Percentiles rank a stretch among this genome's conserved stretches.
phyloP scores from a whole-genome alignment of 2,888 invertebrate genomes.

The Clusia tigrina region DNA sequence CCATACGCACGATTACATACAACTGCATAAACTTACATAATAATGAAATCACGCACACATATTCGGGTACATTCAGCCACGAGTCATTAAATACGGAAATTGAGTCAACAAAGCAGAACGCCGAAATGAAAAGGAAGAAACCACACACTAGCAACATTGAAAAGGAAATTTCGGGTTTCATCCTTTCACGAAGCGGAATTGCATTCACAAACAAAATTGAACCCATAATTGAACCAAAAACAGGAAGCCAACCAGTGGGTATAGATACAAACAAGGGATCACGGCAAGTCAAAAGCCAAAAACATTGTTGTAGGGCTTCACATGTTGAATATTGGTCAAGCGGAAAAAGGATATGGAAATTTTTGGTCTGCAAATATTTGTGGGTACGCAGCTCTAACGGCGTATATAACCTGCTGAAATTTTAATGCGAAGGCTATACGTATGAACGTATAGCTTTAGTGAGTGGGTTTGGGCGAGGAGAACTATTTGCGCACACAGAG shows the following conservation, averaged over 20 bases:
- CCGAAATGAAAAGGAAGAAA: slow-evolving; percentile 41
- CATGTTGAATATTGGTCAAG: slow-evolving; percentile 47
- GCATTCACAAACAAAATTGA: slow-evolving; percentile 33
- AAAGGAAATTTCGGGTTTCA: slow-evolving; percentile 17
- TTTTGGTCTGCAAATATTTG: neutral
- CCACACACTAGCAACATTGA: too few relatives aligned
- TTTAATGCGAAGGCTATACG: too few relatives aligned
- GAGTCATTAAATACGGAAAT: slow-evolving; percentile 59
- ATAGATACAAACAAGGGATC: neutral
- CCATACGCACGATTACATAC: neutral
- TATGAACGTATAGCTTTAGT: too few relatives aligned
- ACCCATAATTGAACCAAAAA: slow-evolving; percentile 33
- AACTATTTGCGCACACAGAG: too few relatives aligned
- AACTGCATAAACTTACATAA: slow-evolving; percentile 25
- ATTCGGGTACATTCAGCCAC: slow-evolving; percentile 46
- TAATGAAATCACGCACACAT: slow-evolving; percentile 21
- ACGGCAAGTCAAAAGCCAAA: slow-evolving; percentile 17
- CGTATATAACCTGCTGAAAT: too few relatives aligned
- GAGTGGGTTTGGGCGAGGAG: too few relatives aligned
- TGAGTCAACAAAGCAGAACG: slow-evolving; percentile 54
- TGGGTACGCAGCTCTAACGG: neutral
- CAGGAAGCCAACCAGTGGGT: slow-evolving; percentile 19
- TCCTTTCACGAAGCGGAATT: slow-evolving; percentile 24
- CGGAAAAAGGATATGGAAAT: slow-evolving; percentile 36
- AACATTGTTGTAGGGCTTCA: slow-evolving; percentile 16